Conservation (phyloP, 2,888 invertebrate genomes). For the Siphonodentalium dalli region DNA sequence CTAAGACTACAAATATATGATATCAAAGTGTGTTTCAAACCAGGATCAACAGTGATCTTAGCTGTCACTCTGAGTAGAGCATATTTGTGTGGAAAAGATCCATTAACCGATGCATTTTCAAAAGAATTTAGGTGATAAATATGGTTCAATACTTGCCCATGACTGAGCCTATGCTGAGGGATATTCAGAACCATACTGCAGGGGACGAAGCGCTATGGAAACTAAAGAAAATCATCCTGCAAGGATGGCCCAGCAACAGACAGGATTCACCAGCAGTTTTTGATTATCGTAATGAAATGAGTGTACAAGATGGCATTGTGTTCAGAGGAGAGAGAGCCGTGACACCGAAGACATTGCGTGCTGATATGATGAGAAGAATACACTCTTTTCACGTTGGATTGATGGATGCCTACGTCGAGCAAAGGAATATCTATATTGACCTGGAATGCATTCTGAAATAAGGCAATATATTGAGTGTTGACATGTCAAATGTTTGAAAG, state of each 20-base stretch:
- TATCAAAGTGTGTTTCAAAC: conserved; percentile 26
- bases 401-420: conserved; percentile 3
- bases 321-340: conserved; percentile 2
- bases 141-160: conserved; percentile 15
- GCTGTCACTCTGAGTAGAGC: conserved; percentile 16
- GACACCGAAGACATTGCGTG: background rate
- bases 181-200: conserved; percentile 11
- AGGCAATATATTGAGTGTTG: conserved; percentile 7
- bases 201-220: conserved; percentile 8
- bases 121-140: conserved; percentile 3
- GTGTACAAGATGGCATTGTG: conserved; percentile 22
- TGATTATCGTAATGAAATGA: conserved; percentile 18
- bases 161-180: conserved; percentile 5
- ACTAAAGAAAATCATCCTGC: conserved; percentile 10
- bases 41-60: conserved; percentile 15
- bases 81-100: background rate
- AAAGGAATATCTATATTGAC: background rate
- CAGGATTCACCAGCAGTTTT: too few relatives aligned
- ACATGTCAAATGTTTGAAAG: conserved; percentile 11
- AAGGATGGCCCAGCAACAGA: conserved; percentile 18
- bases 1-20: conserved; percentile 52
- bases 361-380: background rate
- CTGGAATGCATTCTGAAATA: too few relatives aligned
- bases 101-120: background rate
- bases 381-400: conserved; percentile 5